A percentile compares a stretch with the other conserved stretches of the same genome.
These are phyloP conservation scores for Linnaemya vulpina DNA, from an alignment of 2,888 invertebrate genomes.

Conservation along the genomic window DNA sequence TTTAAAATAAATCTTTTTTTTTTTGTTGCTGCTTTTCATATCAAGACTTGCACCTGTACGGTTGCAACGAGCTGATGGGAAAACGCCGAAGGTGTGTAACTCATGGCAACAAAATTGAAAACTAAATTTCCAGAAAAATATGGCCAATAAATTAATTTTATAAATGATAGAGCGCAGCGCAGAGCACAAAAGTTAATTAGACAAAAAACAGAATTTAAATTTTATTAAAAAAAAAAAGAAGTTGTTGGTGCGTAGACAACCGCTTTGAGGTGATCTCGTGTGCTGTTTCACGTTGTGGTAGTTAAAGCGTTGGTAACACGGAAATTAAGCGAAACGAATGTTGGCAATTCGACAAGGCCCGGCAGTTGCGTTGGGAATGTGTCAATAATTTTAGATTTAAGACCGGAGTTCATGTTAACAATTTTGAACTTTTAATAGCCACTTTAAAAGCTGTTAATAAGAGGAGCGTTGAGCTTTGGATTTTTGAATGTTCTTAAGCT, in stretches of 20 bases:
- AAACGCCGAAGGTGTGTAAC: conserved; percentile 59
- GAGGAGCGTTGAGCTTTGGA: not conserved
- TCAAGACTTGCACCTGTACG: conserved; percentile 46
- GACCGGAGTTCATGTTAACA: too few relatives aligned
- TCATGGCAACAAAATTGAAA: conserved; percentile 41
- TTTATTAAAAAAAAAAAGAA: conserved; percentile 30
- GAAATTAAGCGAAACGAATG: too few relatives aligned
- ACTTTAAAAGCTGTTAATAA: too few relatives aligned
- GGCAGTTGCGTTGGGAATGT: too few relatives aligned
- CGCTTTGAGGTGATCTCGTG: not conserved
- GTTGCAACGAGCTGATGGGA: conserved; percentile 46
- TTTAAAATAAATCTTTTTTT: not conserved
- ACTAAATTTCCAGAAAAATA: conserved; percentile 31
- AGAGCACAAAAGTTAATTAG: conserved; percentile 36
- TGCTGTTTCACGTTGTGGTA: not conserved
- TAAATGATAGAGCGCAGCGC: not conserved
- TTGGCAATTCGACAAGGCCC: too few relatives aligned
- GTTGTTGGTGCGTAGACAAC: conserved; percentile 19
- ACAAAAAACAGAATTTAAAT: conserved; percentile 42
- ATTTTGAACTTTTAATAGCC: too few relatives aligned
- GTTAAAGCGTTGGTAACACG: too few relatives aligned
- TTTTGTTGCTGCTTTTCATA: not conserved
- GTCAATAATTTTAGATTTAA: too few relatives aligned
- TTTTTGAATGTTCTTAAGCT: not conserved
- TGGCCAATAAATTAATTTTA: conserved; percentile 40